A percentile compares a stretch with the other conserved stretches of the same genome.
Evolutionary conservation across 1,140 invertebrate genomes (phyloP).

Genomic region (Yoshiicerus persimilis): DNA sequence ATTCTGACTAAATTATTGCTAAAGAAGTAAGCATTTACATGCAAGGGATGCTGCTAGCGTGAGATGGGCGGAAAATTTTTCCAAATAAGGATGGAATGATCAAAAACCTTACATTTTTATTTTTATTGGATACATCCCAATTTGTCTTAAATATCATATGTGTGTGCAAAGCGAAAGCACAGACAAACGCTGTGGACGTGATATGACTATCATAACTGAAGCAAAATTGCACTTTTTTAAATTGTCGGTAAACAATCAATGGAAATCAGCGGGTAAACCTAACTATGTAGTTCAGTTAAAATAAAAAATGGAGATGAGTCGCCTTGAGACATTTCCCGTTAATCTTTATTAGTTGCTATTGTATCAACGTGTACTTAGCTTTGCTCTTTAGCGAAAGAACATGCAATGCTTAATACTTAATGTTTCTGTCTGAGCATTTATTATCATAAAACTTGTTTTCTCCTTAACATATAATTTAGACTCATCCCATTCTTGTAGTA

Average conservation of each 20-base stretch:
- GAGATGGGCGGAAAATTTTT: not conserved
- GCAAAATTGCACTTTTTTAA: not conserved
- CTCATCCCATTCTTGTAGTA: not conserved
- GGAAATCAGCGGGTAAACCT: not conserved
- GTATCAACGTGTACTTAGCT: not conserved
- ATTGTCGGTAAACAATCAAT: not conserved
- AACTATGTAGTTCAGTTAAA: not conserved
- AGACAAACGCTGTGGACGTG: not conserved
- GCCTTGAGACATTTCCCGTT: not conserved
- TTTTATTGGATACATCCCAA: not conserved
- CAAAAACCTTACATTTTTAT: not conserved
- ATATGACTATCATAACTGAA: not conserved
- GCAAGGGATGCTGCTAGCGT: not conserved
- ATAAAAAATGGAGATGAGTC: not conserved
- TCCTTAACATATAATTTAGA: not conserved
- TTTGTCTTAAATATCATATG: not conserved
- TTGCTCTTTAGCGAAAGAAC: not conserved
- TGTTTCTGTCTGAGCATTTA: not conserved
- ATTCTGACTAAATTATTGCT: not conserved
- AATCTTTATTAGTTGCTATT: not conserved
- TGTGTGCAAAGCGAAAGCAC: not conserved
- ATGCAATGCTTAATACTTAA: not conserved
- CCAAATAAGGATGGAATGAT: not conserved
- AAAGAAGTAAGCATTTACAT: not conserved
- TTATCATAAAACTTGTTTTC: conserved; percentile 17